A percentile compares a stretch with the other conserved stretches of the same genome.
Evolutionary conservation across 2,113 vertebrate species (phyloP).

Genomic region (Tragelaphus buxtoni): DNA sequence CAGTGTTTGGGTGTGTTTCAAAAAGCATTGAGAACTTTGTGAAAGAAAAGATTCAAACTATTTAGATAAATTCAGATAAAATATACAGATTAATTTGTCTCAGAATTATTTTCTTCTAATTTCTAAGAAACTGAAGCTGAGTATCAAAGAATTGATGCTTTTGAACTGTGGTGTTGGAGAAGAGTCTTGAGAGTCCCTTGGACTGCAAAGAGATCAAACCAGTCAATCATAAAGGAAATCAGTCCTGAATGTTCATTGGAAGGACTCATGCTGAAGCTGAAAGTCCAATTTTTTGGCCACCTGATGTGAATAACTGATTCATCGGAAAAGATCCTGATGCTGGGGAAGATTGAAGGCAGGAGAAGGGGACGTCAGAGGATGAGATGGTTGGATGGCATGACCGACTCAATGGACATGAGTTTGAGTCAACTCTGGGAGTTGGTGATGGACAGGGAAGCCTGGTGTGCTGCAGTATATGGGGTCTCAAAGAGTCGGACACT

Average conservation of each 20-base stretch:
- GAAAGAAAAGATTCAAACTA: background rate
- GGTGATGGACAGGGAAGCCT: background rate
- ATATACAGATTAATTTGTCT: background rate
- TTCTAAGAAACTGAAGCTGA: background rate
- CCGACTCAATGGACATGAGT: background rate
- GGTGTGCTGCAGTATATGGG: background rate
- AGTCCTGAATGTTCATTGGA: background rate
- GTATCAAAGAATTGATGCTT: background rate
- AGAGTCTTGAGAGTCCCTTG: background rate
- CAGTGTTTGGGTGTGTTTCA: background rate
- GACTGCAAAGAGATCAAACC: background rate
- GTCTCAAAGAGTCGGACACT: background rate
- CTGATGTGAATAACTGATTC: background rate
- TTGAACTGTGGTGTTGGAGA: background rate
- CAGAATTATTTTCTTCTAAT: background rate
- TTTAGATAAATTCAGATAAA: background rate
- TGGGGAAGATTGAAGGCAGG: background rate
- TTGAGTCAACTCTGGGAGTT: background rate
- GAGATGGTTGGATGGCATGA: background rate
- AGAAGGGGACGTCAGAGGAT: background rate
- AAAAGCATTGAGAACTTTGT: background rate
- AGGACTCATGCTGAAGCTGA: background rate
- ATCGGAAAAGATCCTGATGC: background rate
- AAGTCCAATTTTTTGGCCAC: background rate
- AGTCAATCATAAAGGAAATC: background rate